phyloP scores from a whole-genome alignment of 2,888 invertebrate species.

The Anorthoa munda region DNA sequence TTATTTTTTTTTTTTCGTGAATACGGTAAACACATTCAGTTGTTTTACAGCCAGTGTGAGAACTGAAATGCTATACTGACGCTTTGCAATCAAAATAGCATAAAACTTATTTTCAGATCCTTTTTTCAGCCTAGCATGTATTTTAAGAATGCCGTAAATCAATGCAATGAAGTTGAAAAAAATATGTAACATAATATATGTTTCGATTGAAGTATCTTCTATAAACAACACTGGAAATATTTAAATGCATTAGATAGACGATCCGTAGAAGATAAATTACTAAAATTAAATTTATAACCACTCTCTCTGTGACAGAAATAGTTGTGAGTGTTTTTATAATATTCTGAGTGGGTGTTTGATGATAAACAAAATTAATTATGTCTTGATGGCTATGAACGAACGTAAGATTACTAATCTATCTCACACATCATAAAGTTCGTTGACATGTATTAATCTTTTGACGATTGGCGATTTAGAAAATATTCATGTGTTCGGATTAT shows the following conservation, averaged over 20 bases:
- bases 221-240: slow-evolving; percentile 15
- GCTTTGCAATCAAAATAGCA: slow-evolving; percentile 30
- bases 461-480: slow-evolving; percentile 4
- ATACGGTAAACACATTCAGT: not conserved
- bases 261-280: slow-evolving; percentile 13
- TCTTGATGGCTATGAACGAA: slow-evolving; percentile 17
- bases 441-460: slow-evolving; percentile 24
- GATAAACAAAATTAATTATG: slow-evolving; percentile 53
- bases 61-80: slow-evolving; percentile 9
- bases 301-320: slow-evolving; percentile 19
- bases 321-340: slow-evolving; percentile 28
- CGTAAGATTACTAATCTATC: slow-evolving; percentile 1
- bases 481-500: not conserved
- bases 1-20: not conserved
- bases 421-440: slow-evolving; percentile 28
- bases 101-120: slow-evolving; percentile 35
- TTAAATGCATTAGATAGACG: not conserved
- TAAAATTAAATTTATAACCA: slow-evolving; percentile 23
- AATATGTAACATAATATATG: slow-evolving; percentile 5
- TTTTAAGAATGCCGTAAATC: slow-evolving; percentile 28
- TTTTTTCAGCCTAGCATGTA: slow-evolving; percentile 19
- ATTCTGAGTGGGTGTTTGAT: slow-evolving; percentile 44
- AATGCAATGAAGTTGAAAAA: slow-evolving; percentile 19
- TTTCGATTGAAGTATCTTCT: not conserved
- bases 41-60: not conserved